These are phyloP conservation scores for Liasis olivaceus DNA, from an alignment of 2,797 vertebrate species.

Conservation along the genomic window DNA sequence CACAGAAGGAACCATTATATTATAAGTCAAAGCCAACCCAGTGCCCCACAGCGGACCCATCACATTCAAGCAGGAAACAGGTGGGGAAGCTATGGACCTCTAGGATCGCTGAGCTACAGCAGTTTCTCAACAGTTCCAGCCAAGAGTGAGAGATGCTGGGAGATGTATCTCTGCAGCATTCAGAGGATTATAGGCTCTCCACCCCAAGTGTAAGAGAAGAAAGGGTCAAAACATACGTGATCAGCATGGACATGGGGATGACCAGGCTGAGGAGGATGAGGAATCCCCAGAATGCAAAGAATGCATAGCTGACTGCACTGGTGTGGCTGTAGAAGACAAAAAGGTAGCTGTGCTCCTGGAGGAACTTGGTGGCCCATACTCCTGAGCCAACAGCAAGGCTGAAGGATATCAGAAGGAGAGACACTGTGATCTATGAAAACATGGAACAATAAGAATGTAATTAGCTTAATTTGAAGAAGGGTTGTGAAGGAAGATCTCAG, in stretches of 20 bases:
- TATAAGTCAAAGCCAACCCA: too few species aligned
- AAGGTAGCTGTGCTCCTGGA: conserved; percentile 65
- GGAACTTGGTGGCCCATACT: conserved; percentile 68
- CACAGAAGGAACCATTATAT: too few species aligned
- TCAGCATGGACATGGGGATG: conserved; percentile 90
- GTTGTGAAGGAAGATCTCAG: neutral
- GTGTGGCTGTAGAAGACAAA: neutral
- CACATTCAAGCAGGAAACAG: too few species aligned
- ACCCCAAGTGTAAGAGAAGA: neutral
- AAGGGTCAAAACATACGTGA: conserved; percentile 77
- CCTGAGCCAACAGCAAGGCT: conserved; percentile 77
- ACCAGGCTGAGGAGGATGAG: conserved; percentile 87
- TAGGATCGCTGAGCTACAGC: too few species aligned
- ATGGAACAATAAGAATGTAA: neutral
- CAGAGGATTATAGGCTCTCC: neutral
- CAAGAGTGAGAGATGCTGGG: too few species aligned
- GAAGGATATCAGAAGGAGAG: conserved; percentile 69
- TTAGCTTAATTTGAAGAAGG: neutral
- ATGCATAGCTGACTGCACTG: conserved; percentile 72
- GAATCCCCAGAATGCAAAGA: conserved; percentile 89
- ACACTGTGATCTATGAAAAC: conserved; percentile 79
- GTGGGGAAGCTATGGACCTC: too few species aligned
- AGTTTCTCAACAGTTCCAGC: too few species aligned
- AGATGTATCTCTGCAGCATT: too few species aligned
- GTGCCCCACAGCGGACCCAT: too few species aligned